Conservation (phyloP, 2,888 invertebrate genomes). For the Amblyjoppa fuscipennis region DNA sequence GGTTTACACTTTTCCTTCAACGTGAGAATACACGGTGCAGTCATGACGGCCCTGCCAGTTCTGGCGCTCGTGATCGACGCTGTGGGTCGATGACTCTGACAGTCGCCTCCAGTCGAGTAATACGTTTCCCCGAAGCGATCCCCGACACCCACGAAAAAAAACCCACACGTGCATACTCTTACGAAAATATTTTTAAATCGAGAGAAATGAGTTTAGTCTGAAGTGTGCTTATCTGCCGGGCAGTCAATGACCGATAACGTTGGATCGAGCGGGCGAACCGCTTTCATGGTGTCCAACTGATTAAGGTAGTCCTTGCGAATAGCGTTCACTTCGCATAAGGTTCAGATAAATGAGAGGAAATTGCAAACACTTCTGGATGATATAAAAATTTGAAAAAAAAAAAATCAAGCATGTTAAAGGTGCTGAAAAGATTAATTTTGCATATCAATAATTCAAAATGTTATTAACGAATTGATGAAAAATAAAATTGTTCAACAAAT, state of each 20-base stretch:
- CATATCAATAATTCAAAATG: too few relatives aligned
- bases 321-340: too few relatives aligned
- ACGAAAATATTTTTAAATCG: neutral
- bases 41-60: neutral
- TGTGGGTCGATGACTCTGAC: constrained; percentile 4
- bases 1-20: neutral
- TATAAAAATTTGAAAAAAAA: too few relatives aligned
- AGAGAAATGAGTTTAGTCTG: neutral
- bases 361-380: too few relatives aligned
- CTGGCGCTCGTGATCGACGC: neutral
- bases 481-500: too few relatives aligned
- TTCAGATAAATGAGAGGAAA: too few relatives aligned
- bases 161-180: neutral
- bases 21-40: too few relatives aligned
- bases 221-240: neutral
- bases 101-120: neutral
- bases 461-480: too few relatives aligned
- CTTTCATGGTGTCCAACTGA: too few relatives aligned
- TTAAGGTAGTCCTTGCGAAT: too few relatives aligned
- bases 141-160: constrained; percentile 7
- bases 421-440: too few relatives aligned
- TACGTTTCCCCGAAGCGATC: neutral
- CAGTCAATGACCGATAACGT: neutral
- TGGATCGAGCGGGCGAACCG: neutral
- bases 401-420: too few relatives aligned